phyloP scores from a whole-genome alignment of 2,888 invertebrate genomes.

The Tetragonula carbonaria region DNA sequence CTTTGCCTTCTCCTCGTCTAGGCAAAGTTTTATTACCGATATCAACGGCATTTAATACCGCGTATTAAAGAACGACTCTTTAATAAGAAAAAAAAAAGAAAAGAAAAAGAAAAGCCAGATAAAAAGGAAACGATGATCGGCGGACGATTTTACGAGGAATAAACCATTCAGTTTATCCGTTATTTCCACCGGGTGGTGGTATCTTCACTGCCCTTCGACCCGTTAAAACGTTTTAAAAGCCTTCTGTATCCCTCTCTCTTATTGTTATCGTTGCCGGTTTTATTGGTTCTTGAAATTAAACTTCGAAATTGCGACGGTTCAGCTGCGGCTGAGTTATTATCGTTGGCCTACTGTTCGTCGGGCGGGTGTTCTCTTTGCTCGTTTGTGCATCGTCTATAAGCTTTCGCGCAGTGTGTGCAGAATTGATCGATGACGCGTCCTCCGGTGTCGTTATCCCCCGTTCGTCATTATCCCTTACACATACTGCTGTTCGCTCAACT shows the following conservation, averaged over 20 bases:
- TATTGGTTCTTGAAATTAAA: constrained; percentile 54
- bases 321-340: constrained; percentile 36
- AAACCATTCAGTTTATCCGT: constrained; percentile 9
- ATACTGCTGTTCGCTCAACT: constrained; percentile 22
- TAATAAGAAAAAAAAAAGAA: background rate
- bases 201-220: background rate
- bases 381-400: constrained; percentile 44
- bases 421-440: constrained; percentile 55
- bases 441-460: background rate
- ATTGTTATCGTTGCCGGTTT: constrained; percentile 27
- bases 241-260: background rate
- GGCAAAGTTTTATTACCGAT: background rate
- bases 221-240: constrained; percentile 32
- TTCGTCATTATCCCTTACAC: constrained; percentile 34
- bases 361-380: background rate
- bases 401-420: constrained; percentile 21
- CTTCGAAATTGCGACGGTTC: constrained; percentile 41
- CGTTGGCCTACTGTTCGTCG: constrained; percentile 16
- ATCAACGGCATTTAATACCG: background rate
- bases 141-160: constrained; percentile 4
- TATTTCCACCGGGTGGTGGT: background rate
- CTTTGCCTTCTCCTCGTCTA: too few species aligned
- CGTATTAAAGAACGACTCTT: background rate
- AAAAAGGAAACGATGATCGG: background rate
- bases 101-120: background rate